These are phyloP conservation scores for Aldabrachelys gigantea DNA, from an alignment of 2,113 vertebrate species.

Conservation along the genomic window DNA sequence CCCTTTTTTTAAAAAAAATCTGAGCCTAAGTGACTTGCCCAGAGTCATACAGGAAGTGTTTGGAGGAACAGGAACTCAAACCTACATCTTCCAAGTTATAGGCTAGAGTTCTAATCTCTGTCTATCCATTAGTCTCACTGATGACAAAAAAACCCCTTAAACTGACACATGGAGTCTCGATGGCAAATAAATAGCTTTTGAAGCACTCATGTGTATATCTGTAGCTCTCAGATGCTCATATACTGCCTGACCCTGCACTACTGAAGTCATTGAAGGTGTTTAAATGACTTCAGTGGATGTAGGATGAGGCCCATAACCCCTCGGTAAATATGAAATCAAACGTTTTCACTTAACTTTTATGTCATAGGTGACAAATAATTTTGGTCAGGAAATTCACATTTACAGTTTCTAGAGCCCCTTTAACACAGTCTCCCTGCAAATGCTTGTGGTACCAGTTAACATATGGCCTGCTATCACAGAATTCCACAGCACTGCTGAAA, in stretches of 20 bases:
- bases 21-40: background rate
- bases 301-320: background rate
- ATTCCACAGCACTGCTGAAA: background rate
- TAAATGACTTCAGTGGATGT: background rate
- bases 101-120: background rate
- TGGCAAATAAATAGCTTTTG: background rate
- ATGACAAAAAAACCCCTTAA: background rate
- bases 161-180: background rate
- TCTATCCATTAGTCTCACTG: background rate
- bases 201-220: background rate
- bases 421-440: background rate
- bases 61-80: background rate
- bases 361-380: background rate
- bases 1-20: background rate
- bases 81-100: background rate
- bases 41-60: background rate
- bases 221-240: background rate
- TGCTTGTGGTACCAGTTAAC: background rate
- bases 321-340: background rate
- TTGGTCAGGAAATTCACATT: background rate
- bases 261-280: background rate
- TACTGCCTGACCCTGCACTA: background rate
- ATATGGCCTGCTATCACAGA: constrained; percentile 19
- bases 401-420: background rate
- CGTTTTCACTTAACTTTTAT: background rate